Evolutionary conservation across 2,113 vertebrate genomes (phyloP).

Genomic region (Podarcis muralis): DNA sequence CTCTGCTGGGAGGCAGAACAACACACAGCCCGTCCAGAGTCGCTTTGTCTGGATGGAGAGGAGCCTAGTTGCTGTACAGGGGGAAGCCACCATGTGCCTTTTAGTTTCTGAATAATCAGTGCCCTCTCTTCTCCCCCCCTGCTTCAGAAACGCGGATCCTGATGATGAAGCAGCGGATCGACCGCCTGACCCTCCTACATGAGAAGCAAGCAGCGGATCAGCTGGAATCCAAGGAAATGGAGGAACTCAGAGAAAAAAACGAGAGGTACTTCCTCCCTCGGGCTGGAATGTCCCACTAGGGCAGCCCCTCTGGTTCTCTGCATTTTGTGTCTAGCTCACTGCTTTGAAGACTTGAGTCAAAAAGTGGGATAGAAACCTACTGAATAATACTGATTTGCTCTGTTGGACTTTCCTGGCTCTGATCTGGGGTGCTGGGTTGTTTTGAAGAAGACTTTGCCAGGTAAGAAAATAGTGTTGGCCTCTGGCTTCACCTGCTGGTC

Average conservation of each 20-base stretch:
- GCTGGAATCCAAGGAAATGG: slow-evolving; percentile 75
- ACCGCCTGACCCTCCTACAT: slow-evolving; percentile 80
- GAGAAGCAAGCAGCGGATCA: slow-evolving; percentile 72
- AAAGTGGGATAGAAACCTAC: no score
- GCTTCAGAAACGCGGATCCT: slow-evolving; percentile 81
- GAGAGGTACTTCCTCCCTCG: slow-evolving; percentile 71
- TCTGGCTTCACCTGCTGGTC: no score
- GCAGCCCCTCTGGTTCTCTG: neutral
- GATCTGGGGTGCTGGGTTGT: neutral
- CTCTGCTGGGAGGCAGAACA: neutral
- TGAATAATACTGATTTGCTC: neutral
- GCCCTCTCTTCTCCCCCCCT: rapidly evolving
- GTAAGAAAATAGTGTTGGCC: no score
- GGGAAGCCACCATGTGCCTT: no score
- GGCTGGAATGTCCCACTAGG: no score
- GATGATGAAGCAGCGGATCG: slow-evolving; percentile 83
- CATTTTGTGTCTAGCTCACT: no score
- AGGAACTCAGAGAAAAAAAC: slow-evolving; percentile 82
- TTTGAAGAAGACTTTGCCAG: no score
- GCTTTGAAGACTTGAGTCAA: no score
- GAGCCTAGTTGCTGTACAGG: neutral
- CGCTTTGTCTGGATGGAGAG: neutral
- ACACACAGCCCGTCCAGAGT: neutral
- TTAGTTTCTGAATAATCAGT: neutral
- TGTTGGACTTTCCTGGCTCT: no score